Evolutionary conservation across 2,113 vertebrate genomes (phyloP).

Genomic region (Carollia perspicillata): DNA sequence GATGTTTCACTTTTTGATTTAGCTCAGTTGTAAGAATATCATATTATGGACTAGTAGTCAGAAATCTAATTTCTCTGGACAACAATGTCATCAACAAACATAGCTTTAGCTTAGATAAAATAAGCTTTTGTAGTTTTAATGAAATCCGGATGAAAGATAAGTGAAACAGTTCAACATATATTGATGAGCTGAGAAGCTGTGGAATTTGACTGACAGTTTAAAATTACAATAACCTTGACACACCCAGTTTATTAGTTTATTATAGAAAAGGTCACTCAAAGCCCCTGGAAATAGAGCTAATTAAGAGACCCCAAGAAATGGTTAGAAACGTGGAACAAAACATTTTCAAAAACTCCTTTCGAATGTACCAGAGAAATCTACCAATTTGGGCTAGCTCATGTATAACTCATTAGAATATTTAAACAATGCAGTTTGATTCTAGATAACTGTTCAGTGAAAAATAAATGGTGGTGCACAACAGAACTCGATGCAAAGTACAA

Average conservation of each 20-base stretch:
- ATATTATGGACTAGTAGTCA: background rate
- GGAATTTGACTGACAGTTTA: slow-evolving; percentile 32
- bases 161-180: background rate
- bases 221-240: slow-evolving; percentile 58
- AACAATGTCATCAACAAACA: slow-evolving; percentile 35
- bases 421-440: background rate
- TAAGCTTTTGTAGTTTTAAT: slow-evolving; percentile 43
- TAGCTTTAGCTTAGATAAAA: slow-evolving; percentile 34
- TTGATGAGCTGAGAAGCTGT: slow-evolving; percentile 35
- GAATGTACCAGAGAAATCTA: background rate
- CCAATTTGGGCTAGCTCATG: background rate
- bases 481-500: background rate
- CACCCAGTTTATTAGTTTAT: slow-evolving; percentile 44
- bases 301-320: slow-evolving; percentile 50
- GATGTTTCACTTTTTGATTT: background rate
- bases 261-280: slow-evolving; percentile 9
- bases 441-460: background rate
- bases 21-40: background rate
- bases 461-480: background rate
- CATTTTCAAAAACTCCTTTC: slow-evolving; percentile 8
- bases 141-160: slow-evolving; percentile 46
- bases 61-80: slow-evolving; percentile 13
- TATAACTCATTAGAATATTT: background rate
- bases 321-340: slow-evolving; percentile 18
- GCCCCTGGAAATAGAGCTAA: slow-evolving; percentile 45